Evolutionary conservation across 2,888 invertebrate genomes (phyloP).

Genomic region (Alloplasta piceator): DNA sequence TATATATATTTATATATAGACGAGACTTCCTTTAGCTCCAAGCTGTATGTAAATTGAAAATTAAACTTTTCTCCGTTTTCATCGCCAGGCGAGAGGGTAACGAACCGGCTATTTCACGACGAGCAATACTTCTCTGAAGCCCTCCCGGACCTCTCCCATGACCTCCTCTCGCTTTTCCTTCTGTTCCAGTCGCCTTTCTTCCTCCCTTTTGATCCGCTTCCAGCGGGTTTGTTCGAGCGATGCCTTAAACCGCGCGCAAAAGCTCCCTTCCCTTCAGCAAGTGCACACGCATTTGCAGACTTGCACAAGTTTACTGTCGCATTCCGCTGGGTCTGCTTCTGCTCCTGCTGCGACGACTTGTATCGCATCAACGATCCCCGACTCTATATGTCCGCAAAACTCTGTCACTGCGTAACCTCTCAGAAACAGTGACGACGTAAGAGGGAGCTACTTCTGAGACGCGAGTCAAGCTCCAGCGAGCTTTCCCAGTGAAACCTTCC

Average conservation of each 20-base stretch:
- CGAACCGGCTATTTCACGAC: slow-evolving; percentile 60
- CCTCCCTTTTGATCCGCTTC: slow-evolving; percentile 10
- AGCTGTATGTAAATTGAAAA: slow-evolving; percentile 65
- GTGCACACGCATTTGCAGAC: slow-evolving; percentile 6
- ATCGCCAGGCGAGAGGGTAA: slow-evolving; percentile 52
- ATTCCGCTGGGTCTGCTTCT: slow-evolving; percentile 10
- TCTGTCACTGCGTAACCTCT: slow-evolving; percentile 14
- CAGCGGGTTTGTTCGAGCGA: slow-evolving; percentile 38
- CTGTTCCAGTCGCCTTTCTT: slow-evolving; percentile 10
- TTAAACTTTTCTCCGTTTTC: slow-evolving; percentile 62
- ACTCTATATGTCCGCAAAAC: slow-evolving; percentile 25
- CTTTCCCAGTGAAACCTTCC: not conserved
- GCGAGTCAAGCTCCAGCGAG: not conserved
- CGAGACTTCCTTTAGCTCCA: not conserved
- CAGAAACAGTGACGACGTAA: not conserved
- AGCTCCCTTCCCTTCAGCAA: not conserved
- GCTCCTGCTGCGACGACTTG: not conserved
- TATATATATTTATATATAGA: not conserved
- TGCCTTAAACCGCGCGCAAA: slow-evolving; percentile 25
- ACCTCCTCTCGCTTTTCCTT: slow-evolving; percentile 1
- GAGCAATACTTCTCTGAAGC: slow-evolving; percentile 36
- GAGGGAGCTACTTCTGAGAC: not conserved
- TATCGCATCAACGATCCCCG: slow-evolving; percentile 45
- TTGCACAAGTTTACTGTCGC: slow-evolving; percentile 35
- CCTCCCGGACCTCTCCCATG: not conserved